These are phyloP conservation scores for Gymnogyps californianus DNA, from an alignment of 2,113 vertebrate genomes.

Conservation along the genomic window DNA sequence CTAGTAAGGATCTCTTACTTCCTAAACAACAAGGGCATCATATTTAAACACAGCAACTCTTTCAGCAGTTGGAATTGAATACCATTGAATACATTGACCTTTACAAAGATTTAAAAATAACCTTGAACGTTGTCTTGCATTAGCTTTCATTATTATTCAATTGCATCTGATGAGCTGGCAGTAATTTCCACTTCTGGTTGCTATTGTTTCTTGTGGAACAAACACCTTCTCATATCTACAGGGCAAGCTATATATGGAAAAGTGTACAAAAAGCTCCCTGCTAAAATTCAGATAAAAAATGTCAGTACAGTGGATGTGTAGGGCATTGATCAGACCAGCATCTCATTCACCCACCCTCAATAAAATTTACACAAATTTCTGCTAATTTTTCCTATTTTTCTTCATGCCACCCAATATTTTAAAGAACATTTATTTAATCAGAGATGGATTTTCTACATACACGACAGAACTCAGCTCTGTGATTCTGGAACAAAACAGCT, in stretches of 20 bases:
- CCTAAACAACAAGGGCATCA: slow-evolving; percentile 8
- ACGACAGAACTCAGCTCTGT: background rate
- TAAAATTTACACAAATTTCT: background rate
- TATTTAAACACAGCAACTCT: background rate
- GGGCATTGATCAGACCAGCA: background rate
- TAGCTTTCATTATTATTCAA: slow-evolving; percentile 51
- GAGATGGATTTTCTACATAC: background rate
- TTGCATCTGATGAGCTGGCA: slow-evolving; percentile 51
- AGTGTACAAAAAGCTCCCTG: background rate
- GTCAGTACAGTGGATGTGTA: background rate
- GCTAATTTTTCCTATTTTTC: background rate
- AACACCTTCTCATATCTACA: slow-evolving; percentile 27
- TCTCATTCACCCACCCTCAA: background rate
- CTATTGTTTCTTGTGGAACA: slow-evolving; percentile 48
- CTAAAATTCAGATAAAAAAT: background rate
- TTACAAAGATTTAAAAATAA: slow-evolving; percentile 49
- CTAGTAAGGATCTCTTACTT: background rate
- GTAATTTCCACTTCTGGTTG: slow-evolving; percentile 40
- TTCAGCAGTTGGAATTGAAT: slow-evolving; percentile 26
- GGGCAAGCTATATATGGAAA: slow-evolving; percentile 9
- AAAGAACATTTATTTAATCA: background rate
- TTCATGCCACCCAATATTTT: background rate
- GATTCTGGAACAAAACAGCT: background rate
- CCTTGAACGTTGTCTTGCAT: slow-evolving; percentile 44
- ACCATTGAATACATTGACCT: slow-evolving; percentile 57